A percentile compares a stretch with the other conserved stretches of the same genome.
Conservation (phyloP, 2,888 invertebrate genomes). For the Adela reaumurella region DNA sequence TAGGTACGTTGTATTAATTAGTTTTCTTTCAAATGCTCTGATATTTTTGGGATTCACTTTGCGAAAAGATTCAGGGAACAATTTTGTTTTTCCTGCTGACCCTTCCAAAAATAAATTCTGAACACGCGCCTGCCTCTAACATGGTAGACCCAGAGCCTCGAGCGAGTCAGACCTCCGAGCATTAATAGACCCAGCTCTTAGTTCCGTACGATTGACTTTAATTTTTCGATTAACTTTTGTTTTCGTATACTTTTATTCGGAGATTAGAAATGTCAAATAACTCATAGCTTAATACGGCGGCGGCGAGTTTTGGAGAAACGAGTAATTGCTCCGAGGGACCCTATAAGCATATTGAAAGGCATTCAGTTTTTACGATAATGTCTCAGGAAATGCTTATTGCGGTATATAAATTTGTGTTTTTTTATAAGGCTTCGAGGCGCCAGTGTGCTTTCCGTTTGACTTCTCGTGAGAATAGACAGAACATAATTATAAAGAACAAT, state of each 20-base stretch:
- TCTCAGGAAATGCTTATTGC: constrained; percentile 46
- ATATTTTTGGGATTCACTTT: too few relatives aligned
- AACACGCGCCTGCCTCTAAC: too few relatives aligned
- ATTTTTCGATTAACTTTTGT: background rate
- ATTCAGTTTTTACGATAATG: constrained; percentile 48
- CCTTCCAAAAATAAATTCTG: too few relatives aligned
- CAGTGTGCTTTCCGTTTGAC: constrained; percentile 34
- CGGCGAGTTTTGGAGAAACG: background rate
- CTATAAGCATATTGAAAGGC: constrained; percentile 47
- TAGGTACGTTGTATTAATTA: too few relatives aligned
- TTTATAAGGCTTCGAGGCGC: constrained; percentile 41
- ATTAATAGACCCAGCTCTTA: too few relatives aligned
- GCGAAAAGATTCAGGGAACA: too few relatives aligned
- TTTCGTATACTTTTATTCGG: background rate
- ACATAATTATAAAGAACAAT: too few relatives aligned
- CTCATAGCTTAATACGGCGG: constrained; percentile 32
- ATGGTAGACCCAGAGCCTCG: too few relatives aligned
- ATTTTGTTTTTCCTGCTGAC: too few relatives aligned
- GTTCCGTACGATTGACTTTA: background rate
- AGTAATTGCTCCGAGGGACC: constrained; percentile 28
- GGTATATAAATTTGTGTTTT: constrained; percentile 41
- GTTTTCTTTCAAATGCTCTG: too few relatives aligned
- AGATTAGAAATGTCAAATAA: constrained; percentile 41
- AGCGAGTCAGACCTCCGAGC: too few relatives aligned
- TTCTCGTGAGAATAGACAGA: too few relatives aligned